Base-by-base conservation (phyloP, 2,797 vertebrate genomes). In the Macropodus opercularis region DNA sequence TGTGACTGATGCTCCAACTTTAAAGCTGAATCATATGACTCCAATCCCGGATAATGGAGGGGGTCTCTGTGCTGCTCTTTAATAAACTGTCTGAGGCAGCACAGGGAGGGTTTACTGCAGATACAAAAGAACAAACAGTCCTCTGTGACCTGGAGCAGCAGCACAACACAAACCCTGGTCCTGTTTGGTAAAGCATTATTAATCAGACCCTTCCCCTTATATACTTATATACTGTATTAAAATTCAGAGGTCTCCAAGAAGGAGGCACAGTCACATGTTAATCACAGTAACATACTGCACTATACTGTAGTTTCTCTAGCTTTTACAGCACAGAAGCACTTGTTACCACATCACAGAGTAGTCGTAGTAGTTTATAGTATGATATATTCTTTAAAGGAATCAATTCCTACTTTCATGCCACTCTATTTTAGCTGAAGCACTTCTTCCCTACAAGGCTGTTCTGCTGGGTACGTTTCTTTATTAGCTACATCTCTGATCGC, bases 1-100 rank as follows among this genome's bases (percentile, higher is more conserved):
- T 66, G 43, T 50, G 69, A 41, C 44, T 65, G 56, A 85, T 76
- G 77, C 62, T 75, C 31, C 62, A 53, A 53, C 68, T 56, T 70
- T 68, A 69, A 83, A 85, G 81, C 80, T 85, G 73, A 78, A 75
- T 83, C 80, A 74, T 79, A 79, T 83, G 82, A 78, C 64, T 78
- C 49, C 26, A 64, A 32, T 72, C 24, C 29, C 4, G 31, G 43
- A 43, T 57, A 39, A 56, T 51, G 53, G 56, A 56, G 22, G 41
- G 31, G 58, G 54, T 75, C 62, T 64, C 58, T 51, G 42, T 13
- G 7, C 49, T 57, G 63, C 54, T 49, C 43, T 67, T 46, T 54
- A 61, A 46, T 39, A 54, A 69, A 36, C 47, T 39, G 29, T 75
- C 48, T 61, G 44, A 58, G 26, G 49, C 39, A 46, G 7, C 36